These are phyloP conservation scores for Desmophyllum pertusum DNA, from an alignment of 92 coral and sea anemone species.

Conservation along the genomic window DNA sequence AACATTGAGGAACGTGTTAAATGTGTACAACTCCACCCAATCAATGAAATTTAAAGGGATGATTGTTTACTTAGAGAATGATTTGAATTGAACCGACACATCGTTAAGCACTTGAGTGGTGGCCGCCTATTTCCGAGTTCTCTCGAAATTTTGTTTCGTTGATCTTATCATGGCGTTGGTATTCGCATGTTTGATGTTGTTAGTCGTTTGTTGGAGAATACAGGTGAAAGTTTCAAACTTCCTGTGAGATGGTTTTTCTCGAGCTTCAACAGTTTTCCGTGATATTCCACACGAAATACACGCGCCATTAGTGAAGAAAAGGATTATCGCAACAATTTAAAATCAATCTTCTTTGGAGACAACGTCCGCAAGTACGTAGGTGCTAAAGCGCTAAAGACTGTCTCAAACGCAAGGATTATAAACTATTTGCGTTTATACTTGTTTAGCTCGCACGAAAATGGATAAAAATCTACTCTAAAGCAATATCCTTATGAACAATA, in stretches of 20 bases:
- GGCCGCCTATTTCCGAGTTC: constrained; percentile 37
- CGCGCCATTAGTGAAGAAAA: neutral
- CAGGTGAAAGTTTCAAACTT: neutral
- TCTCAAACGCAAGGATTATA: neutral
- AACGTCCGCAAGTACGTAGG: neutral
- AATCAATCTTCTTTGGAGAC: constrained; percentile 2
- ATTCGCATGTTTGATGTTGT: neutral
- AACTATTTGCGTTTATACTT: neutral
- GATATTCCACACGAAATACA: neutral
- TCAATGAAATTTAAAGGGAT: neutral
- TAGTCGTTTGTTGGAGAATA: neutral
- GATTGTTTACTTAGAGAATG: neutral
- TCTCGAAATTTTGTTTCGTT: constrained; percentile 23
- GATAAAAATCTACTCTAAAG: neutral
- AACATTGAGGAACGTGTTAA: neutral
- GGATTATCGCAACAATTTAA: constrained; percentile 6
- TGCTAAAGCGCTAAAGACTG: neutral
- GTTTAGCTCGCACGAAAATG: constrained; percentile 31
- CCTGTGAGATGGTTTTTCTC: neutral
- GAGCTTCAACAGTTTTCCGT: neutral
- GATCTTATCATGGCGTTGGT: neutral
- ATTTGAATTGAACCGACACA: neutral
- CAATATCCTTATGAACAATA: constrained; percentile 27
- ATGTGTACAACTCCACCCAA: constrained; percentile 1
- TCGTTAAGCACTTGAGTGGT: constrained; percentile 32